Evolutionary conservation across 2,797 vertebrate genomes (phyloP).

Genomic region (Falco concolor): DNA sequence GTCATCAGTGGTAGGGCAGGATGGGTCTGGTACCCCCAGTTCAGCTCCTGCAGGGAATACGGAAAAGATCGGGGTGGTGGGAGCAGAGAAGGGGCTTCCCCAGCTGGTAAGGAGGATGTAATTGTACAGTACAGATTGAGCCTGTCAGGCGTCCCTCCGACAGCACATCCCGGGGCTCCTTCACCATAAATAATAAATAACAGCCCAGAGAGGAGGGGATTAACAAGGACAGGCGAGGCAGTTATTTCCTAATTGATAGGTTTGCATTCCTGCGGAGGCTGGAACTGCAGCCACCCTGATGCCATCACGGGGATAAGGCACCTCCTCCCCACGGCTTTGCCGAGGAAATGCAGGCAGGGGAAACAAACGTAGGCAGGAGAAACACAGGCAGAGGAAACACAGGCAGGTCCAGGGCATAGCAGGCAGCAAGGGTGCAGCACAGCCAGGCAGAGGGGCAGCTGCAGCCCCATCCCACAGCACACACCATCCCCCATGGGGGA

Average conservation of each 20-base stretch:
- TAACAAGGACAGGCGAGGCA: conserved; percentile 9
- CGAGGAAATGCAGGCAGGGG: background rate
- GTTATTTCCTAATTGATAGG: conserved; percentile 25
- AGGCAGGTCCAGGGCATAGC: background rate
- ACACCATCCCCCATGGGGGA: background rate
- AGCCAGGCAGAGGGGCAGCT: background rate
- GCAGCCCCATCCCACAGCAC: background rate
- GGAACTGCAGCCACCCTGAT: background rate
- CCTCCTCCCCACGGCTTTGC: background rate
- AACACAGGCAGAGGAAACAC: background rate
- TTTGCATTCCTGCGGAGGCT: background rate
- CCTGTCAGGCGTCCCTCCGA: background rate
- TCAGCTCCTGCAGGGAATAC: background rate
- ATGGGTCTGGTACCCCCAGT: background rate
- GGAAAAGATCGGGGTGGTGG: background rate
- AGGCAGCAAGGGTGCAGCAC: too few species aligned
- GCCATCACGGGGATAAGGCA: background rate
- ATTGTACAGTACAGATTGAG: background rate
- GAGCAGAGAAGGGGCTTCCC: background rate
- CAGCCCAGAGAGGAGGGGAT: conserved; percentile 31
- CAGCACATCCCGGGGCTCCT: background rate
- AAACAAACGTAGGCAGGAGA: background rate
- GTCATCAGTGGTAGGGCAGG: fast-evolving
- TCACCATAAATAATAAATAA: conserved; percentile 13
- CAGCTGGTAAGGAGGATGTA: conserved; percentile 3